Evolutionary conservation across 2,888 invertebrate genomes (phyloP).

Genomic region (Spodoptera littoralis): DNA sequence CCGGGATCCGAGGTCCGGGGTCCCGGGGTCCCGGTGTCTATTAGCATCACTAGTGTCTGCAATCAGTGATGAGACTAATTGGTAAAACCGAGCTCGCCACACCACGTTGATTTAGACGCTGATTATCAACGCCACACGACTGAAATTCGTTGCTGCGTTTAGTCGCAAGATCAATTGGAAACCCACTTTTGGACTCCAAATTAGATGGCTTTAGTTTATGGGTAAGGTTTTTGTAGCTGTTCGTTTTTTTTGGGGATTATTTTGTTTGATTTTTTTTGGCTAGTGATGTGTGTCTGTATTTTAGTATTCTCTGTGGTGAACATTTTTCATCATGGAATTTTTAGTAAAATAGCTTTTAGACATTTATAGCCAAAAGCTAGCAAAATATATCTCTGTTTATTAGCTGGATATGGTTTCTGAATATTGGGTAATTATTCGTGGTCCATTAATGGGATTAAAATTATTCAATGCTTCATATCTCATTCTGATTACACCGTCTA

Average conservation of each 20-base stretch:
- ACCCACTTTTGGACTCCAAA: conserved; percentile 30
- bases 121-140: conserved; percentile 46
- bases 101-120: conserved; percentile 47
- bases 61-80: conserved; percentile 55
- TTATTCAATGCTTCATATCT: no score
- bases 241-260: neutral
- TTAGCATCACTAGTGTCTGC: conserved; percentile 47
- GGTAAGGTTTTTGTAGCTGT: conserved; percentile 1
- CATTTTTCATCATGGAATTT: no score
- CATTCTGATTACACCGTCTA: no score
- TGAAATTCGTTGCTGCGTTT: conserved; percentile 23
- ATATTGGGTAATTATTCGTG: no score
- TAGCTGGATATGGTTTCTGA: no score
- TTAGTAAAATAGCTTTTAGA: no score
- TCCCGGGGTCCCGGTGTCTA: conserved; percentile 24
- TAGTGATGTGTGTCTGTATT: no score
- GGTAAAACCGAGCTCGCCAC: conserved; percentile 47
- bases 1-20: conserved; percentile 11
- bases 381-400: no score
- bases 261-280: conserved; percentile 8
- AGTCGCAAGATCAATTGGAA: conserved; percentile 24
- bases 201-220: conserved; percentile 26
- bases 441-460: no score
- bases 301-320: no score
- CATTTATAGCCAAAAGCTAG: no score